A percentile compares a stretch with the other conserved stretches of the same genome.
Conservation (phyloP, 2,888 invertebrate species). For the Polymixis flavicincta region DNA sequence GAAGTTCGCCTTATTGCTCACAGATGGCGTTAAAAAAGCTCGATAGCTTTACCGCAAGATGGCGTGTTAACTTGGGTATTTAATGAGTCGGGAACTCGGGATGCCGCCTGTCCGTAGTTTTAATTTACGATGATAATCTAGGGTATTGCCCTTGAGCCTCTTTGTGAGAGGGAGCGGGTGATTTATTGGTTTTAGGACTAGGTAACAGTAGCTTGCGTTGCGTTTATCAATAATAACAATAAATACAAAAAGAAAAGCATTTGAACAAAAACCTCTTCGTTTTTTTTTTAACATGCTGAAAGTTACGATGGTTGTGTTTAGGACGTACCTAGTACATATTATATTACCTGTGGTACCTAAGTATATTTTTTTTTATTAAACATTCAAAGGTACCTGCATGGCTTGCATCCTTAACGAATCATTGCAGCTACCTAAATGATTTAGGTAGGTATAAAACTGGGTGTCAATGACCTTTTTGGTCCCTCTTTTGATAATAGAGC, state of each 20-base stretch:
- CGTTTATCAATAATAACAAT: neutral
- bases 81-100: too few relatives aligned
- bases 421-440: neutral
- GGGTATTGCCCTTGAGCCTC: neutral
- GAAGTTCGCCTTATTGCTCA: constrained; percentile 1
- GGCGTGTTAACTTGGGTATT: constrained; percentile 4
- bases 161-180: neutral
- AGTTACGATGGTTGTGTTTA: neutral
- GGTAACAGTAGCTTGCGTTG: too few relatives aligned
- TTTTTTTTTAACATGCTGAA: neutral
- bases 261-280: neutral
- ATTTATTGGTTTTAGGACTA: neutral
- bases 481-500: constrained; percentile 26
- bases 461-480: constrained; percentile 54
- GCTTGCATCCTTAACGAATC: neutral
- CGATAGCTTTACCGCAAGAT: constrained; percentile 7
- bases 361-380: too few relatives aligned
- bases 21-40: constrained; percentile 37
- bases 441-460: neutral
- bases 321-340: too few relatives aligned
- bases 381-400: constrained; percentile 11
- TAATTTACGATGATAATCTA: neutral
- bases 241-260: neutral
- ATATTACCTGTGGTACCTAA: too few relatives aligned
- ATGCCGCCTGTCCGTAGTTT: neutral